phyloP scores from a whole-genome alignment of 2,113 vertebrate genomes.

The Telmatochromis brichardi region DNA sequence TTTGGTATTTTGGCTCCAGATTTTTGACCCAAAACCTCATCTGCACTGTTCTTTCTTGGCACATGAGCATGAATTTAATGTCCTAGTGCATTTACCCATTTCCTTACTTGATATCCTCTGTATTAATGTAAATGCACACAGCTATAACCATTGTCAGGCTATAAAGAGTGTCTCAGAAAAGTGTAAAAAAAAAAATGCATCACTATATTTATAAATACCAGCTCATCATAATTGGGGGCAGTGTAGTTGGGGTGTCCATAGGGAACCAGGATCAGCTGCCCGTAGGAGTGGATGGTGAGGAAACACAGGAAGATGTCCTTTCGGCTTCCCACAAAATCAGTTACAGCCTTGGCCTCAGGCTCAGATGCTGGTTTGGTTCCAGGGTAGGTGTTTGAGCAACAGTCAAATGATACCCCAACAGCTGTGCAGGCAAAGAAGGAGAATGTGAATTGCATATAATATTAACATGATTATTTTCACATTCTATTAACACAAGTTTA shows the following conservation, averaged over 20 bases:
- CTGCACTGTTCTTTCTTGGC: not conserved
- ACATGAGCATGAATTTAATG: not conserved
- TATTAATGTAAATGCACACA: not conserved
- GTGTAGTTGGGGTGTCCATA: conserved; percentile 77
- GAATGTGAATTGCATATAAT: not conserved
- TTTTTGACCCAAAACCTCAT: not conserved
- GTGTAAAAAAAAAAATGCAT: not conserved
- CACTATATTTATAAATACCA: conserved; percentile 64
- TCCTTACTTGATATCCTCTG: not conserved
- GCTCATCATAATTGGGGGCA: conserved; percentile 74
- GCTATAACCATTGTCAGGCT: not conserved
- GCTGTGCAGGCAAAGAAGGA: conserved; percentile 48
- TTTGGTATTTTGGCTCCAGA: not conserved
- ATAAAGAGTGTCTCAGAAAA: not conserved
- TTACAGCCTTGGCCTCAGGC: conserved; percentile 73
- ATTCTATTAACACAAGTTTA: not conserved
- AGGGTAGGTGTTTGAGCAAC: conserved; percentile 64
- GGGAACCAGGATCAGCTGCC: conserved; percentile 79
- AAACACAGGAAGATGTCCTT: conserved; percentile 74
- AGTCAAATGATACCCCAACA: conserved; percentile 73
- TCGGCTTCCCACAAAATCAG: conserved; percentile 58
- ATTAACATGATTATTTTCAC: not conserved
- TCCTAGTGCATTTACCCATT: not conserved
- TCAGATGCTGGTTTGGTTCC: conserved; percentile 71
- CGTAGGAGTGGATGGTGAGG: conserved; percentile 82